A percentile compares a stretch with the other conserved stretches of the same genome.
phyloP scores from a whole-genome alignment of 2,113 vertebrate genomes.

The Lophura nycthemera region DNA sequence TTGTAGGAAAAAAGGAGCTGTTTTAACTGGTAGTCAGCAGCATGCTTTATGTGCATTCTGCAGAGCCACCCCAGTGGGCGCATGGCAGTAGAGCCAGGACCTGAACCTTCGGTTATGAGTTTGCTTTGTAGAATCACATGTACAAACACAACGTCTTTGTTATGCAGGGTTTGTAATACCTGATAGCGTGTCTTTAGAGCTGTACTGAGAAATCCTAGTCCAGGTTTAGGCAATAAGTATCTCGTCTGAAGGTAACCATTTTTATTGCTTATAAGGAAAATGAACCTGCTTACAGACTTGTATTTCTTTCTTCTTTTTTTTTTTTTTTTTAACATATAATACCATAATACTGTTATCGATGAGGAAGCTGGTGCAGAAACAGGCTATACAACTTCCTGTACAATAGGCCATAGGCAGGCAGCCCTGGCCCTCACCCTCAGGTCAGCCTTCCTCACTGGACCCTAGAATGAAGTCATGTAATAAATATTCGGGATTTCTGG shows the following conservation, averaged over 20 bases:
- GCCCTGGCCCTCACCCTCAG: neutral
- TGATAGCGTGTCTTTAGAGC: neutral
- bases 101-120: fast-evolving
- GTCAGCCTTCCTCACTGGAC: neutral
- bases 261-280: neutral
- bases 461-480: neutral
- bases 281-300: neutral
- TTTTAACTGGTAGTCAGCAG: neutral
- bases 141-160: neutral
- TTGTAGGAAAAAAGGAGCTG: neutral
- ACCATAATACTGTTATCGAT: neutral
- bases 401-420: neutral
- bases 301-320: neutral
- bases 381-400: neutral
- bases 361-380: neutral
- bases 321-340: neutral
- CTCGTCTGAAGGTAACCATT: neutral
- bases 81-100: neutral
- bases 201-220: neutral
- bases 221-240: neutral
- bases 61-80: fast-evolving
- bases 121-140: neutral
- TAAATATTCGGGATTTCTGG: neutral
- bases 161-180: neutral
- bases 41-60: neutral